Base-by-base conservation (phyloP, 1,140 invertebrate genomes). In the Drosophila albomicans region DNA sequence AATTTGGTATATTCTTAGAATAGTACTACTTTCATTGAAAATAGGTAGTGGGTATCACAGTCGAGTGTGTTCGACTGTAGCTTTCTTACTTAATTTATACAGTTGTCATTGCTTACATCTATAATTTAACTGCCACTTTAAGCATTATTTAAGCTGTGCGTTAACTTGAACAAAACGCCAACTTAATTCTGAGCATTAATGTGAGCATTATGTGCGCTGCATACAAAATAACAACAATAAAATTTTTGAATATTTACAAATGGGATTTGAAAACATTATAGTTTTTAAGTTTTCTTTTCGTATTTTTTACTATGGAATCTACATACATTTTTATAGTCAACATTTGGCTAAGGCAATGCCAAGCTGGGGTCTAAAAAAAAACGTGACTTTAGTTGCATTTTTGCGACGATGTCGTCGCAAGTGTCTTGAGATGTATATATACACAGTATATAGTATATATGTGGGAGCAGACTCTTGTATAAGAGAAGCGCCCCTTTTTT, bases 361-460 rank as follows among this genome's bases (percentile, higher is more conserved):
- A 54, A 54, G 30, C 35, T 1, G 15, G 51, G 51, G 51, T 54
- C 51, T 35, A 48, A 51, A 38, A 38, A 38, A 63, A 43, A 88
- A 87, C 84, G 84, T 87, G 84, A 87, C 84, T 82, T 88, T 88
- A 62, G 68, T 73, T 88, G 84, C 82, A 82, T 88, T 87, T 87
- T 87, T 82, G 67, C 67, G 66, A 59, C 48, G 11, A 13, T n/a
- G 35, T 43, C 41, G 35, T 74, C 48, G 64, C 74, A 46, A 74
- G 72, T 70, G 46, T 51, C 38, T 66, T 38, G 11, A 49, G 48
- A 67, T 15, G 7, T 35, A 20, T 6, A n/a, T 41, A 41, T 41
- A 41, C 10, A 41, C 38, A 6, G 7, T 38, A 8, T 38, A 38
- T 38, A 38, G 32, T 38, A 38, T 10, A 38, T 11, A 38, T 38